Conservation (phyloP, 37 sponge, comb jelly and placozoan genomes). For the Theonella swinhoei region DNA sequence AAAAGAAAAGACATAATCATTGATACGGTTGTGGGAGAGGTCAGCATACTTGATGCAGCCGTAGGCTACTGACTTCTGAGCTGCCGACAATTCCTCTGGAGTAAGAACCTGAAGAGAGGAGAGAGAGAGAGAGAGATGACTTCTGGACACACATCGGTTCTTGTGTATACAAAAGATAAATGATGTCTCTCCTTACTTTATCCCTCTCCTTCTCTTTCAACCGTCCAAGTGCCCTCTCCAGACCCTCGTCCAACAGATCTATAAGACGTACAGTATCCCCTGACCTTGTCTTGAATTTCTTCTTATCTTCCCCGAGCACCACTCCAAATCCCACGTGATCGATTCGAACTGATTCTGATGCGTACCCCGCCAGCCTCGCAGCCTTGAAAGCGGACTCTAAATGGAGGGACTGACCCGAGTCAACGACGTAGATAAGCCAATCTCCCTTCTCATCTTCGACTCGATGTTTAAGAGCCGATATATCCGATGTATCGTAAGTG, state of each 20-base stretch:
- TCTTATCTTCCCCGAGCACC: conserved; percentile 96
- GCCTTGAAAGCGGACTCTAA: conserved; percentile 79
- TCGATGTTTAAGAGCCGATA: conserved; percentile 91
- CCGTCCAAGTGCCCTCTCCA: conserved; percentile 76
- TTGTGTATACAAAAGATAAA: no score
- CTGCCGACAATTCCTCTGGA: conserved; percentile 82
- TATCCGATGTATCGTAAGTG: conserved; percentile 97
- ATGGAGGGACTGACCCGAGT: conserved; percentile 90
- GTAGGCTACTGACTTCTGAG: conserved; percentile 92
- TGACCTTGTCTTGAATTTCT: conserved; percentile 48
- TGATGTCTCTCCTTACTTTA: conserved; percentile 36
- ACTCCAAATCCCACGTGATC: conserved; percentile 98
- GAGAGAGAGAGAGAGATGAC: neutral
- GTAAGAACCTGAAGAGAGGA: conserved; percentile 84
- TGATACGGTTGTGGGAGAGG: conserved; percentile 82
- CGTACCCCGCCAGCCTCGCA: conserved; percentile 80
- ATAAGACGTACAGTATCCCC: conserved; percentile 86
- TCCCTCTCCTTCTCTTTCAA: conserved; percentile 84
- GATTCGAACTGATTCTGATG: conserved; percentile 41
- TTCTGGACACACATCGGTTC: neutral
- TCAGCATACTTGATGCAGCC: conserved; percentile 99
- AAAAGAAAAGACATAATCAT: conserved; percentile 99
- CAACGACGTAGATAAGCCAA: conserved; percentile 97
- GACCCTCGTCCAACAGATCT: conserved; percentile 94
- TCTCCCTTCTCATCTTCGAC: conserved; percentile 85